Evolutionary conservation across 2,113 vertebrate genomes (phyloP).

Genomic region (Toxostoma redivivum): DNA sequence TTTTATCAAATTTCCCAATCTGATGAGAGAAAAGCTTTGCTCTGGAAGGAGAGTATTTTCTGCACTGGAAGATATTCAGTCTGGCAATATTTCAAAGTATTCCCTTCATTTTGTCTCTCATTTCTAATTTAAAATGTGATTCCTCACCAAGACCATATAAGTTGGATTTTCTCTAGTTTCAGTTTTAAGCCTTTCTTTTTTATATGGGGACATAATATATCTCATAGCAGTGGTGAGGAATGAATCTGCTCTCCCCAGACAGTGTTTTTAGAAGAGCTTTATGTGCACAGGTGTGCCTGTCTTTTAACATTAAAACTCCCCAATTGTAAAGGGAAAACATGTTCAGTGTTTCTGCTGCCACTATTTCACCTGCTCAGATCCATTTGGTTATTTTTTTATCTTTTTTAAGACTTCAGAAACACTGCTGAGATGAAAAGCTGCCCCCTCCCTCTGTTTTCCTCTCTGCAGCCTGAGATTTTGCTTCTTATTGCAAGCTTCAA

Average conservation of each 20-base stretch:
- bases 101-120: not conserved
- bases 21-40: not conserved
- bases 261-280: not conserved
- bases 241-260: not conserved
- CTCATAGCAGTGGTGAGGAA: not conserved
- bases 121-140: not conserved
- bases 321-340: not conserved
- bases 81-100: not conserved
- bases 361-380: not conserved
- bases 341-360: not conserved
- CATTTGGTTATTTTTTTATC: not conserved
- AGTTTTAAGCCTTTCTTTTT: not conserved
- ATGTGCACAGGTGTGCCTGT: not conserved
- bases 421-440: not conserved
- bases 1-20: not conserved
- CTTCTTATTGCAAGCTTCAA: not conserved
- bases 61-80: not conserved
- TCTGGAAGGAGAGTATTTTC: not conserved
- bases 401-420: not conserved
- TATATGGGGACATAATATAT: not conserved
- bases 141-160: not conserved
- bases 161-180: not conserved
- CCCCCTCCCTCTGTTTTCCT: not conserved
- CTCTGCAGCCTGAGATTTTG: not conserved
- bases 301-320: not conserved